A percentile compares a stretch with the other conserved stretches of the same genome.
Conservation (phyloP, 1,140 invertebrate species). For the Scaptomyza pallida region DNA sequence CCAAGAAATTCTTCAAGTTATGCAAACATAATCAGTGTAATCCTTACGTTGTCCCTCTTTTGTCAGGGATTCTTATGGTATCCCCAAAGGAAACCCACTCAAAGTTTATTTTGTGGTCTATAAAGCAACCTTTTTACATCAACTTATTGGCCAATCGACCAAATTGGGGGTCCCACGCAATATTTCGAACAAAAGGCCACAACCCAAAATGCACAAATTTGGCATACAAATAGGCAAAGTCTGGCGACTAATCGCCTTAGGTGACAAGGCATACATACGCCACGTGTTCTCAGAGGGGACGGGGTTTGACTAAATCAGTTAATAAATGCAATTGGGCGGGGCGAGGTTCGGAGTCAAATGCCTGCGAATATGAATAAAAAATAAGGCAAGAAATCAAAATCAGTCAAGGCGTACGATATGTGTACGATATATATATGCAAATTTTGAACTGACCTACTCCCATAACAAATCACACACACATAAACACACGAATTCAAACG, state of each 20-base stretch:
- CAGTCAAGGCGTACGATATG: conserved; percentile 46
- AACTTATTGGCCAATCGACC: conserved; percentile 10
- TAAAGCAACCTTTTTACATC: conserved; percentile 22
- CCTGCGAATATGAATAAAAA: conserved; percentile 74
- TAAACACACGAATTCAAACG: conserved; percentile 27
- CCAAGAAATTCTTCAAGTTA: too few species aligned
- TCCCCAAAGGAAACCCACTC: background rate
- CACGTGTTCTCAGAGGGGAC: conserved; percentile 28
- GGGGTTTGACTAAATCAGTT: conserved; percentile 33
- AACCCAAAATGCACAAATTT: conserved; percentile 31
- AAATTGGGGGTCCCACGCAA: conserved; percentile 34
- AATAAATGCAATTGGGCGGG: conserved; percentile 48
- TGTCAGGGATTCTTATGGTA: background rate
- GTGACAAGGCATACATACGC: conserved; percentile 6
- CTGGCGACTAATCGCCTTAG: conserved; percentile 53
- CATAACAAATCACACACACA: conserved; percentile 64
- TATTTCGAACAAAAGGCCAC: background rate
- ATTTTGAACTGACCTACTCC: conserved; percentile 82
- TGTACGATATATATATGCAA: conserved; percentile 53
- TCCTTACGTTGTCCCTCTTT: background rate
- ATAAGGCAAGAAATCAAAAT: conserved; percentile 76
- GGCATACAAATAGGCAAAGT: conserved; percentile 53
- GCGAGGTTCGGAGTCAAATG: background rate
- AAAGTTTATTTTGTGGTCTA: background rate
- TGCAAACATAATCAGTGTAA: too few species aligned